These are phyloP conservation scores for Anarrhichthys ocellatus DNA, from an alignment of 2,113 vertebrate species.

Conservation along the genomic window DNA sequence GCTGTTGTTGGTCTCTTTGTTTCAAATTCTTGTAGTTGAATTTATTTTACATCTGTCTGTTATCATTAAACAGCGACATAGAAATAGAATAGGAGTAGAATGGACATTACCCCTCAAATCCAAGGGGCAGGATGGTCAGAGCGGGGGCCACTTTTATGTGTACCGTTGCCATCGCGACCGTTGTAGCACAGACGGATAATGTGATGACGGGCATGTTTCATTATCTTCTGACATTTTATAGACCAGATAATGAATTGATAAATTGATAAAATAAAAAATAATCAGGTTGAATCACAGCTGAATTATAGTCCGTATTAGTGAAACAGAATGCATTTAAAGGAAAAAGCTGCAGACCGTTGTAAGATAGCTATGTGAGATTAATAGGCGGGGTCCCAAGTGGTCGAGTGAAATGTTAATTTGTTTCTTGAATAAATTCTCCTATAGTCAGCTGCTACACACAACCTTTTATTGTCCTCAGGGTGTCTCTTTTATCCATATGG, in stretches of 20 bases:
- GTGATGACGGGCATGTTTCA: neutral
- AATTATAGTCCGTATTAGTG: neutral
- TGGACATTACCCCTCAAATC: neutral
- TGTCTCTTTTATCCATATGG: constrained; percentile 62
- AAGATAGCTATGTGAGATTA: constrained; percentile 21
- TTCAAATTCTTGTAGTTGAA: neutral
- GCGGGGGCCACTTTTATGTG: no score
- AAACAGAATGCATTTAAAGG: neutral
- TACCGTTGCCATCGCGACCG: no score
- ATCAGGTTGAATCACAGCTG: neutral
- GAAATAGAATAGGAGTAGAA: neutral
- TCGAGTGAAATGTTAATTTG: constrained; percentile 79
- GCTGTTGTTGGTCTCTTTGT: constrained; percentile 15
- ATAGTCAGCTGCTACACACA: constrained; percentile 74
- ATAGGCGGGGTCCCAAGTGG: constrained; percentile 64
- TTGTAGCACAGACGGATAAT: no score
- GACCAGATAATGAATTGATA: neutral
- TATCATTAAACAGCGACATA: neutral
- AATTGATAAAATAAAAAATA: neutral
- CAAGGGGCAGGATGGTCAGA: no score
- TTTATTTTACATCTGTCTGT: neutral
- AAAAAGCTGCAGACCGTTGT: constrained; percentile 9
- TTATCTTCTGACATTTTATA: neutral
- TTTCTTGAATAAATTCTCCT: constrained; percentile 70
- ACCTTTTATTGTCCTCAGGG: constrained; percentile 72